Conservation (phyloP, 1,140 invertebrate species). For the Plutomurus gul region DNA sequence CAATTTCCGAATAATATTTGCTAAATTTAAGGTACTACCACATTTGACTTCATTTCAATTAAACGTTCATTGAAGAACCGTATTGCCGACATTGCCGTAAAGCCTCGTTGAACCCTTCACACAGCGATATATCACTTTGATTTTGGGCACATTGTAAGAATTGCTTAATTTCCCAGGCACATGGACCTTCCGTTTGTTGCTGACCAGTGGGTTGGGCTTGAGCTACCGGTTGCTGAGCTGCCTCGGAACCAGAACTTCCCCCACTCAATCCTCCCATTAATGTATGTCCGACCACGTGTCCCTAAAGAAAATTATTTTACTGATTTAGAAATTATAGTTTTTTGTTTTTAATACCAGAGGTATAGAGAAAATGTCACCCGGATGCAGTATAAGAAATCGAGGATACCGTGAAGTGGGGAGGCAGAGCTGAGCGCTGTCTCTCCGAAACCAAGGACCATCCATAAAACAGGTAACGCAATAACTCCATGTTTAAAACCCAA, state of each 20-base stretch:
- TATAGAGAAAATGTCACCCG: conserved; percentile 21
- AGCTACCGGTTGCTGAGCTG: conserved; percentile 55
- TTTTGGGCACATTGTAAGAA: conserved; percentile 85
- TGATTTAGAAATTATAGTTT: conserved; percentile 43
- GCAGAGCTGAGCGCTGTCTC: too few species aligned
- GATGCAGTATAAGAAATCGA: too few species aligned
- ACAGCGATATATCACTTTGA: conserved; percentile 80
- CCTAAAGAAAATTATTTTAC: conserved; percentile 64
- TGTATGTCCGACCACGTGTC: conserved; percentile 82
- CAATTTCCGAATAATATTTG: too few species aligned
- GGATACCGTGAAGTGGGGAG: too few species aligned
- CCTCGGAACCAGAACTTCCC: conserved; percentile 64
- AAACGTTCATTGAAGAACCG: conserved; percentile 25
- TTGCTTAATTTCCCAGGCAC: conserved; percentile 86
- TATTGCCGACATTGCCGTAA: conserved; percentile 75
- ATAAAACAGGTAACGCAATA: too few species aligned
- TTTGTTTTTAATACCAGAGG: background rate
- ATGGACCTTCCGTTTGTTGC: conserved; percentile 65
- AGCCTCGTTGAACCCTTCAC: conserved; percentile 91
- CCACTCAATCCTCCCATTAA: conserved; percentile 82
- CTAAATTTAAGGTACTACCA: background rate
- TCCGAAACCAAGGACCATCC: too few species aligned
- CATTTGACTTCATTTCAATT: background rate
- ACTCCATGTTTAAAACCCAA: too few species aligned
- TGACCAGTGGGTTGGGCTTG: conserved; percentile 56